Conservation (phyloP, 2,113 vertebrate species). For the Nycticebus coucang region DNA sequence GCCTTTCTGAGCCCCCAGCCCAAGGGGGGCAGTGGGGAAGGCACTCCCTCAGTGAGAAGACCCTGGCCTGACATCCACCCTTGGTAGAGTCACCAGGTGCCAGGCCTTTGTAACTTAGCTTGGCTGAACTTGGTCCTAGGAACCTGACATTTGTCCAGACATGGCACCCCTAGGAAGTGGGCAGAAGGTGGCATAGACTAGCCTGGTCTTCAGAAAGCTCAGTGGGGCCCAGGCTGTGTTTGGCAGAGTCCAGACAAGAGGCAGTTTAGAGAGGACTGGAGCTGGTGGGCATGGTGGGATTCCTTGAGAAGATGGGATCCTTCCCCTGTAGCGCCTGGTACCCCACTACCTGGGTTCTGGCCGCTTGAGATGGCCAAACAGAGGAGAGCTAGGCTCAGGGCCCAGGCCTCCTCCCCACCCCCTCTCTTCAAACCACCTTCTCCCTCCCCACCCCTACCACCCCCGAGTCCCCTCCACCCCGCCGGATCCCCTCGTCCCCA, state of each 20-base stretch:
- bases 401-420: slow-evolving; percentile 3
- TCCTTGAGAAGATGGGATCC: not conserved
- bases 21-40: not conserved
- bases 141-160: not conserved
- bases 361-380: not conserved
- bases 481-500: slow-evolving; percentile 67
- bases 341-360: not conserved
- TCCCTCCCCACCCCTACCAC: slow-evolving; percentile 31
- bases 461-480: slow-evolving; percentile 64
- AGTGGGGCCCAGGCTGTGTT: not conserved
- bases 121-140: not conserved
- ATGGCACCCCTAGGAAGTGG: not conserved
- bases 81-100: not conserved
- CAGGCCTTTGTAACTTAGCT: not conserved
- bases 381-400: slow-evolving; percentile 33
- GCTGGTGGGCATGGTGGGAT: not conserved
- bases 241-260: not conserved
- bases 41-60: not conserved
- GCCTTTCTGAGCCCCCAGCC: not conserved
- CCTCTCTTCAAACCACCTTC: slow-evolving; percentile 35
- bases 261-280: not conserved
- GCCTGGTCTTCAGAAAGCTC: not conserved
- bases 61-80: not conserved
- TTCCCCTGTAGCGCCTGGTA: not conserved
- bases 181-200: not conserved